Evolutionary conservation across 2,113 vertebrate species (phyloP).

Genomic region (Rhabdornis inornatus): DNA sequence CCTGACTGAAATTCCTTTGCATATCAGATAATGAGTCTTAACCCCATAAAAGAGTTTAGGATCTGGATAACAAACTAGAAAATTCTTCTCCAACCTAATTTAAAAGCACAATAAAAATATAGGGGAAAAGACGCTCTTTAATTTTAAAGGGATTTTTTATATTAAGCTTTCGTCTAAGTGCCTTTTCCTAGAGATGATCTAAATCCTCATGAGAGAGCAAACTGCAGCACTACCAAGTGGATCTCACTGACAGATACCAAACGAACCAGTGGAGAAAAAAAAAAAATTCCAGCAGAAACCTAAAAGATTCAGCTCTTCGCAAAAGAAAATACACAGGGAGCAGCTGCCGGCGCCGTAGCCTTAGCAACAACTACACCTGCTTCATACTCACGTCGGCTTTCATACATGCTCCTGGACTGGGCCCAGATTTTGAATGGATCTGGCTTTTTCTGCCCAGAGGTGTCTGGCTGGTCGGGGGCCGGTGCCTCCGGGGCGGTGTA

Average conservation of each 20-base stretch:
- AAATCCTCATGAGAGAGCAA: background rate
- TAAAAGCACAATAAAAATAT: background rate
- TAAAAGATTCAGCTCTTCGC: background rate
- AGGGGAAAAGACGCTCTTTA: background rate
- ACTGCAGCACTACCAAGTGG: background rate
- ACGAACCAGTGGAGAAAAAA: background rate
- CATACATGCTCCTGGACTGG: slow-evolving; percentile 99
- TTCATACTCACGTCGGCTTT: slow-evolving; percentile 98
- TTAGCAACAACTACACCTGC: slow-evolving; percentile 37
- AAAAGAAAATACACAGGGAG: background rate
- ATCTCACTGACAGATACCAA: background rate
- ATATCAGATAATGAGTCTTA: background rate
- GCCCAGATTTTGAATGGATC: slow-evolving; percentile 99
- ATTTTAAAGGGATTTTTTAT: background rate
- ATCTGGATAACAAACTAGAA: background rate
- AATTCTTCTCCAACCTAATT: background rate
- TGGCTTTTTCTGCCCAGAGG: slow-evolving; percentile 91
- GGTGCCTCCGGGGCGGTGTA: slow-evolving; percentile 70
- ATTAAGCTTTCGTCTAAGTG: background rate
- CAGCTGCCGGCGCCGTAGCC: slow-evolving; percentile 39
- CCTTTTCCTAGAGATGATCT: background rate
- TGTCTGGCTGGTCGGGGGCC: slow-evolving; percentile 80
- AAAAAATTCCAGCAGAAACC: background rate
- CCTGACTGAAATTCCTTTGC: background rate
- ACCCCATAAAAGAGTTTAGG: background rate